Conservation (phyloP, 2,797 vertebrate genomes). For the Liasis olivaceus region DNA sequence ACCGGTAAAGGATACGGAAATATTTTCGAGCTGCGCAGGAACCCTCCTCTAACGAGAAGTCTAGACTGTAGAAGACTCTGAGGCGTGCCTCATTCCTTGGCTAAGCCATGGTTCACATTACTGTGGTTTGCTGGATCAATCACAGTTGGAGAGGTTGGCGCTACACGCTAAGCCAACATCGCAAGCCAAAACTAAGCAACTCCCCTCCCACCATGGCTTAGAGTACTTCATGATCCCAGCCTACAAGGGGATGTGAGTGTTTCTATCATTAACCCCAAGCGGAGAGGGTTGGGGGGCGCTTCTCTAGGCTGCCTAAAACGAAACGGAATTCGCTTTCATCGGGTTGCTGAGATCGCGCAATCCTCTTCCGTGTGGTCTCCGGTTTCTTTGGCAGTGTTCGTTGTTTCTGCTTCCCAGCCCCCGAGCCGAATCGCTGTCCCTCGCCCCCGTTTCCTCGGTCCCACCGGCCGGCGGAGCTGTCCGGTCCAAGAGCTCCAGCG, state of each 20-base stretch:
- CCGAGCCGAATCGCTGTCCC: too few species aligned
- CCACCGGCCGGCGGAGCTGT: not conserved
- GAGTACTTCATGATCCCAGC: not conserved
- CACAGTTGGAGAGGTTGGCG: not conserved
- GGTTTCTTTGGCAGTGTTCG: too few species aligned
- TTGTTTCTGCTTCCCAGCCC: not conserved
- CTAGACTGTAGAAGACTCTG: not conserved
- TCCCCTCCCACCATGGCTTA: not conserved
- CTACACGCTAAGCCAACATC: not conserved
- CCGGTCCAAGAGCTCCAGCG: not conserved
- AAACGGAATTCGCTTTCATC: not conserved
- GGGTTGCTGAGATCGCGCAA: not conserved
- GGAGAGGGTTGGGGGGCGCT: rapidly evolving
- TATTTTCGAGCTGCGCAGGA: not conserved
- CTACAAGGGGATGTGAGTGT: not conserved
- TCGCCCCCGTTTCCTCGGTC: too few species aligned
- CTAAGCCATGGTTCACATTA: not conserved
- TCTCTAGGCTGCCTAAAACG: not conserved
- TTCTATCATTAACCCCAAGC: not conserved
- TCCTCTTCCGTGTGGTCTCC: not conserved
- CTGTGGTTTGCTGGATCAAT: not conserved
- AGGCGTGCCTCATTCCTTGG: not conserved
- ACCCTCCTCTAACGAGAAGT: not conserved
- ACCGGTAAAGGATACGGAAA: not conserved
- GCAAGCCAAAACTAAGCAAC: not conserved